Base-by-base conservation (phyloP, 1,140 invertebrate genomes). In the Onthophagus taurus region DNA sequence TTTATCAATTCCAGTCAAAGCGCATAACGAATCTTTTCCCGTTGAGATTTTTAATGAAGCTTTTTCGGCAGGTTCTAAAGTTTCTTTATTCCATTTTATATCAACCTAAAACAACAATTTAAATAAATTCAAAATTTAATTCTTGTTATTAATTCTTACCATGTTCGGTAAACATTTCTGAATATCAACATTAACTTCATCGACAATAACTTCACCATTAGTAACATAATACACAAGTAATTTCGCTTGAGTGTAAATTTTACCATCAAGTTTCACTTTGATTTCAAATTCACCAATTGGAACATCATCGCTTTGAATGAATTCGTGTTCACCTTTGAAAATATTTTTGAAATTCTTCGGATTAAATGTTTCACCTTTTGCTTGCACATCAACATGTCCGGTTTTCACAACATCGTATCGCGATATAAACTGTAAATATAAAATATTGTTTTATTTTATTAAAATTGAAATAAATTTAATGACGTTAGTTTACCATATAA, bases 151-250 rank as follows among this genome's bases (percentile, higher is more conserved):
- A n/a, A n/a, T 21, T 16, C 20, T 37, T 48, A 53, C 49, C 42
- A 42, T 42, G 38, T 59, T 56, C 13, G 34, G 37, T 18, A 53
- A 33, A 43, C 57, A 59, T 17, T 50, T 49, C 23, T 52, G 42
- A 1, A 55, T 41, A 9, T 51, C 37, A 9, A 54, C 30, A 34
- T 48, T 38, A 21, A 39, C 47, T 9, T 33, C 52, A 12, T 50
- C 47, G 9, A 52, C 49, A 23, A 58, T 47, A 4, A 48, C 39
- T 43, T 59, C 58, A 19, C 53, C 55, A 29, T 48, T 42, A 19
- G 29, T 38, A 4, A 53, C 31, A 38, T 56, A 54, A 42, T 58
- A 59, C 21, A 59, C 31, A 4, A 59, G 24, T n/a, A 59, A 20
- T 19, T 53, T 47, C 33, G 49, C 50, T 16, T 48, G 49, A 4